Evolutionary conservation across 2,797 vertebrate species (phyloP).

Genomic region (Darevskia nairensis): DNA sequence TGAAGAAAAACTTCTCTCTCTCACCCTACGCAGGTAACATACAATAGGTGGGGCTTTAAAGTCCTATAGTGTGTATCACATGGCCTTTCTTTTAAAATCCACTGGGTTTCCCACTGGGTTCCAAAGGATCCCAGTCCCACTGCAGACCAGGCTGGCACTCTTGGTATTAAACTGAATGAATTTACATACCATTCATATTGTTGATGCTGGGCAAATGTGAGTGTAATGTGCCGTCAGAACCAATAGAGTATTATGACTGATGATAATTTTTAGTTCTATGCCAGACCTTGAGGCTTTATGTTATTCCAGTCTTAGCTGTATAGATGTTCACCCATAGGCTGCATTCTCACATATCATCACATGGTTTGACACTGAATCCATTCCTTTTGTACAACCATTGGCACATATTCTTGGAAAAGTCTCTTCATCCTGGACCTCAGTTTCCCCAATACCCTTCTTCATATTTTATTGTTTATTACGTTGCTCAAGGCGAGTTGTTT

Average conservation of each 20-base stretch:
- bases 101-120: not conserved
- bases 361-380: not conserved
- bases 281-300: not conserved
- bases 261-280: not conserved
- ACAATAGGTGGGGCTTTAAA: fast-evolving
- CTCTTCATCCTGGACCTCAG: not conserved
- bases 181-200: not conserved
- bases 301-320: not conserved
- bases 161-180: not conserved
- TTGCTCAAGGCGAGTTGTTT: not conserved
- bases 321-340: not conserved
- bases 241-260: too few relatives aligned
- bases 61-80: not conserved
- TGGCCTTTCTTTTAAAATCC: not conserved
- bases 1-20: conserved; percentile 54
- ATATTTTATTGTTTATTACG: not conserved
- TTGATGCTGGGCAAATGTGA: not conserved
- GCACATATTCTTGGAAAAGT: not conserved
- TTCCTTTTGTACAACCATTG: not conserved
- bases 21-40: conserved; percentile 72
- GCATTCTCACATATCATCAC: not conserved
- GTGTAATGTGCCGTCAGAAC: not conserved
- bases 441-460: not conserved
- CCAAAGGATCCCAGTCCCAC: not conserved
- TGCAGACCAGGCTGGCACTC: not conserved